Evolutionary conservation across 2,888 invertebrate species (phyloP).

Genomic region (Agriotes lineatus): DNA sequence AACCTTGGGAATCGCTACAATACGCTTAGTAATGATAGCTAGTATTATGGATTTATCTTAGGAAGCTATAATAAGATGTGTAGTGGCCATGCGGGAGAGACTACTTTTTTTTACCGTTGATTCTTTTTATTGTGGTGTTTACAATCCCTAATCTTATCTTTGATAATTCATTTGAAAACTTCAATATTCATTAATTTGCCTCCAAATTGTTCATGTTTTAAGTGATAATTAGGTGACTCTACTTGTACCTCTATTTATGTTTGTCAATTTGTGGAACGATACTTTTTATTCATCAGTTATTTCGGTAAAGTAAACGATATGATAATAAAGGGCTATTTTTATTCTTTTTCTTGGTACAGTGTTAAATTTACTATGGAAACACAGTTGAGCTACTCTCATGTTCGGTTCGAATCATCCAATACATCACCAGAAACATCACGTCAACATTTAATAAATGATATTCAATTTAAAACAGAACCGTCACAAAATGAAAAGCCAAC

Average conservation of each 20-base stretch:
- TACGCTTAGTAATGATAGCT: constrained; percentile 71
- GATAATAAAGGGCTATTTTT: constrained; percentile 28
- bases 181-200: too few relatives aligned
- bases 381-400: too few relatives aligned
- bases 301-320: constrained; percentile 21
- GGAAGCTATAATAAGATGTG: constrained; percentile 48
- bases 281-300: not conserved
- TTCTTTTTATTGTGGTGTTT: constrained; percentile 33
- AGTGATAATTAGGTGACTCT: constrained; percentile 4
- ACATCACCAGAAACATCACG: too few relatives aligned
- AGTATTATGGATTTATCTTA: constrained; percentile 58
- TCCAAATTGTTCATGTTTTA: not conserved
- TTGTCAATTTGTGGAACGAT: not conserved
- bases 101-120: constrained; percentile 58
- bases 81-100: constrained; percentile 55
- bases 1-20: constrained; percentile 75
- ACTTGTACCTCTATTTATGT: constrained; percentile 15
- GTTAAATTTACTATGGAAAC: too few relatives aligned
- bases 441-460: too few relatives aligned
- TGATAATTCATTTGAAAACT: too few relatives aligned
- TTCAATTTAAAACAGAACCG: too few relatives aligned
- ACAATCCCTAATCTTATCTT: constrained; percentile 4
- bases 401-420: too few relatives aligned
- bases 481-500: too few relatives aligned
- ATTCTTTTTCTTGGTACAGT: constrained; percentile 6